Conservation (phyloP, 2,113 vertebrate genomes). For the Hucho hucho region DNA sequence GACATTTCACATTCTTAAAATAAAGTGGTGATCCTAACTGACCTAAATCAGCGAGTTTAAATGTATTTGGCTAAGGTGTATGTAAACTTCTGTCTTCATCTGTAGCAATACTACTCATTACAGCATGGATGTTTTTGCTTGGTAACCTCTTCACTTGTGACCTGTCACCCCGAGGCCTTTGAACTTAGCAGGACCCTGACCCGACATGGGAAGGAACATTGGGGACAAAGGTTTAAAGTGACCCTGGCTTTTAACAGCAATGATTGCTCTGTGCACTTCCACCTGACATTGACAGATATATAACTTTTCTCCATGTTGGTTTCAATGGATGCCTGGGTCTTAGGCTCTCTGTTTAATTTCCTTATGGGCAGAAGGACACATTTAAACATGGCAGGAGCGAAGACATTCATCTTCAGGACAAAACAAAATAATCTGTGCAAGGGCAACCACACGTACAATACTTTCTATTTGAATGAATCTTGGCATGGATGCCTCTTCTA, state of each 20-base stretch:
- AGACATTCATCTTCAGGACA: constrained; percentile 10
- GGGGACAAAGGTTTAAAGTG: constrained; percentile 32
- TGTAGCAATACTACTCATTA: no score
- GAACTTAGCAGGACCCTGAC: constrained; percentile 54
- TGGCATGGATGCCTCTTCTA: background rate
- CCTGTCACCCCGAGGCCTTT: constrained; percentile 40
- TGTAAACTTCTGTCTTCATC: no score
- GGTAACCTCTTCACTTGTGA: constrained; percentile 10
- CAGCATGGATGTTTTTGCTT: background rate
- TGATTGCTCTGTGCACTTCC: constrained; percentile 37
- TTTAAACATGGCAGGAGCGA: constrained; percentile 9
- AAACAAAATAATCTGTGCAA: background rate
- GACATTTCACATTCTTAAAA: no score
- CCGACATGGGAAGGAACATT: constrained; percentile 41
- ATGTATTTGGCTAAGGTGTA: no score
- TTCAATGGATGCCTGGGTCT: background rate
- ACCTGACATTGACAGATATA: constrained; percentile 39
- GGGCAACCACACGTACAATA: no score
- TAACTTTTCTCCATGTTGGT: background rate
- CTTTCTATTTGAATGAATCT: background rate
- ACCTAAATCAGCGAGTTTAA: no score
- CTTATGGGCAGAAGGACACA: constrained; percentile 14
- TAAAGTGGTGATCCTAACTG: no score
- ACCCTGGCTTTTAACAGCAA: constrained; percentile 51
- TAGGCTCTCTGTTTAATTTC: constrained; percentile 8